Evolutionary conservation across 2,888 invertebrate genomes (phyloP).

Genomic region (Yponomeuta evonymella): DNA sequence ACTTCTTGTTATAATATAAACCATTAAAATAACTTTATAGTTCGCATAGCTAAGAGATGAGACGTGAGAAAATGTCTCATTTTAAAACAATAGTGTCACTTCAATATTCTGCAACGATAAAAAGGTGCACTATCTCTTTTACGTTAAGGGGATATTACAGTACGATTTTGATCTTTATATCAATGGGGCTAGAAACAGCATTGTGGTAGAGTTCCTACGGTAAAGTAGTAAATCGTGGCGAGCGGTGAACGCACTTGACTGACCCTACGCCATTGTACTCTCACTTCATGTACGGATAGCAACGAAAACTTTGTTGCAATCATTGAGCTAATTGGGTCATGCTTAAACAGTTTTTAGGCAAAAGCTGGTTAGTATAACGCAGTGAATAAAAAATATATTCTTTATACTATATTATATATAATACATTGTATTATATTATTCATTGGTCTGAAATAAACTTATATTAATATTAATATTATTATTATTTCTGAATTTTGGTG

Average conservation of each 20-base stretch:
- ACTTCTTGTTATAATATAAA: too few species aligned
- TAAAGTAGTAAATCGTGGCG: slow-evolving; percentile 48
- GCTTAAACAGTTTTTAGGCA: too few species aligned
- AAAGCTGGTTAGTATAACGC: too few species aligned
- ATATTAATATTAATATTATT: too few species aligned
- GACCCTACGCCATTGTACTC: slow-evolving; percentile 66
- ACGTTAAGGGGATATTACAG: neutral
- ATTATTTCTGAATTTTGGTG: too few species aligned
- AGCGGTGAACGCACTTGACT: slow-evolving; percentile 67
- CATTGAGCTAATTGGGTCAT: too few species aligned
- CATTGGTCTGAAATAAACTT: too few species aligned
- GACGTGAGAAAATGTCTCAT: neutral
- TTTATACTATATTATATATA: too few species aligned
- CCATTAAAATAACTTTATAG: too few species aligned
- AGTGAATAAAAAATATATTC: too few species aligned
- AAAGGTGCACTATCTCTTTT: neutral
- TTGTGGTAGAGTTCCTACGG: neutral
- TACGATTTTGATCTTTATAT: neutral
- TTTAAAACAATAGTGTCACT: neutral
- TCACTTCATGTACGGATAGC: slow-evolving; percentile 38
- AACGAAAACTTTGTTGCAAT: slow-evolving; percentile 24
- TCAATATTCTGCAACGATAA: neutral
- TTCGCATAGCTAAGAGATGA: too few species aligned
- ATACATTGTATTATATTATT: too few species aligned
- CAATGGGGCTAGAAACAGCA: neutral